phyloP scores from a whole-genome alignment of 2,888 invertebrate genomes.

The Metacarcinus magister region DNA sequence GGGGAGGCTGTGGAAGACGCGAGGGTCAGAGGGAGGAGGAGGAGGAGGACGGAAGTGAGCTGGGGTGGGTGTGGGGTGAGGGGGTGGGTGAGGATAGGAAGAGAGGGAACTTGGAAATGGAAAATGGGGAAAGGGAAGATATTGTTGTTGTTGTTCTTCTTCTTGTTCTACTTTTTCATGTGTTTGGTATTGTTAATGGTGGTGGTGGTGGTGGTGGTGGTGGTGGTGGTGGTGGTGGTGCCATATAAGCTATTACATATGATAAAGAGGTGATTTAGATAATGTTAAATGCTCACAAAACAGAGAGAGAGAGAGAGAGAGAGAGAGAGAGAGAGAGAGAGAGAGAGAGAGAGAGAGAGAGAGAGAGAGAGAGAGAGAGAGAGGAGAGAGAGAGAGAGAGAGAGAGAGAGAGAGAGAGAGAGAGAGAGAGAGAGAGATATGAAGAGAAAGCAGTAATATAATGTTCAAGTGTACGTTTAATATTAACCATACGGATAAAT shows the following conservation, averaged over 20 bases:
- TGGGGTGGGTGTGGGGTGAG: not conserved
- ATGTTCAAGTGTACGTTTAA: not conserved
- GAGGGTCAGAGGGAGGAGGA: not conserved
- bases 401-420: slow-evolving; percentile 14
- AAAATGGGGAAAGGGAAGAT: not conserved
- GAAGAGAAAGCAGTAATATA: not conserved
- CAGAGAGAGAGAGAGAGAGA: slow-evolving; percentile 47
- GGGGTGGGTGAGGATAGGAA: not conserved
- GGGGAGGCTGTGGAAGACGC: slow-evolving; percentile 33
- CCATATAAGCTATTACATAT: not conserved
- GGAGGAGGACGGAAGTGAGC: not conserved
- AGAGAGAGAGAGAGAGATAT: not conserved
- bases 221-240: slow-evolving; percentile 1
- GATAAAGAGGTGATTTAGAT: not conserved
- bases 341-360: slow-evolving; percentile 15
- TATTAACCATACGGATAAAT: not conserved
- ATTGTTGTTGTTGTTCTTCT: no score
- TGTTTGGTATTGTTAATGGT: not conserved
- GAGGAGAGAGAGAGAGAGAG: not conserved
- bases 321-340: slow-evolving; percentile 16
- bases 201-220: not conserved
- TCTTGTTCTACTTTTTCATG: no score
- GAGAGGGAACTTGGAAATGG: not conserved
- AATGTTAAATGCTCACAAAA: slow-evolving; percentile 8
- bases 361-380: slow-evolving; percentile 26